Evolutionary conservation across 2,888 invertebrate genomes (phyloP).

Genomic region (Conchocele bisecta): DNA sequence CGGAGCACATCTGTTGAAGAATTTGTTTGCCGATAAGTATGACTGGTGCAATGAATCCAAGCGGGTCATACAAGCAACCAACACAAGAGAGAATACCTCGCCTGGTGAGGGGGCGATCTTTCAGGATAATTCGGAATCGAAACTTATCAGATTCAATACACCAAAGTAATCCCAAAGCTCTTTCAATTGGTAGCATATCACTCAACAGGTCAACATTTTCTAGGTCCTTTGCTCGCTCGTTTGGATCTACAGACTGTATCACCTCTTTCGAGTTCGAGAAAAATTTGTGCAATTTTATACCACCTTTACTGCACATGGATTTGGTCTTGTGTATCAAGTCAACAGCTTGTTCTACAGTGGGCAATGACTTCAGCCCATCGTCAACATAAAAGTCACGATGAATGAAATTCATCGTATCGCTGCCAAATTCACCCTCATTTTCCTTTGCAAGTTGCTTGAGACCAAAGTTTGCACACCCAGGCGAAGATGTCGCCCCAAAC

Average conservation of each 20-base stretch:
- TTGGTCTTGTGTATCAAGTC: slow-evolving; percentile 24
- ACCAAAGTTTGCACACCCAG: slow-evolving; percentile 52
- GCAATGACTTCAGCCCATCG: slow-evolving; percentile 49
- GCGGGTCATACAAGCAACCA: slow-evolving; percentile 51
- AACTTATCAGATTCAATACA: slow-evolving; percentile 52
- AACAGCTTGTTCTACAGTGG: slow-evolving; percentile 36
- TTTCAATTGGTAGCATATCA: slow-evolving; percentile 40
- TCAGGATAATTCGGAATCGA: slow-evolving; percentile 42
- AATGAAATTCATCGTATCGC: slow-evolving; percentile 39
- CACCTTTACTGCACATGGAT: slow-evolving; percentile 43
- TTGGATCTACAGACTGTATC: slow-evolving; percentile 19
- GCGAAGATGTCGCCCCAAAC: slow-evolving; percentile 44
- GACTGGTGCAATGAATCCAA: slow-evolving; percentile 59
- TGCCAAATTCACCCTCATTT: slow-evolving; percentile 19
- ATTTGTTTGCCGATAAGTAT: slow-evolving; percentile 45
- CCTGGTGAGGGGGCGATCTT: slow-evolving; percentile 43
- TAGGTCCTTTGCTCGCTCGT: slow-evolving; percentile 40
- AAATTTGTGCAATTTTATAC: slow-evolving; percentile 57
- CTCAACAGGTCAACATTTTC: slow-evolving; percentile 4
- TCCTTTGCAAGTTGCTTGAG: slow-evolving; percentile 36
- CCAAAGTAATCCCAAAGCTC: slow-evolving; percentile 58
- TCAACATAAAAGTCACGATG: slow-evolving; percentile 56
- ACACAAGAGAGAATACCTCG: slow-evolving; percentile 47
- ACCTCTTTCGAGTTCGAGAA: slow-evolving; percentile 55
- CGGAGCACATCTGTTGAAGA: slow-evolving; percentile 52